Base-by-base conservation (phyloP, 2,888 invertebrate species). In the Charanyca ferruginea region DNA sequence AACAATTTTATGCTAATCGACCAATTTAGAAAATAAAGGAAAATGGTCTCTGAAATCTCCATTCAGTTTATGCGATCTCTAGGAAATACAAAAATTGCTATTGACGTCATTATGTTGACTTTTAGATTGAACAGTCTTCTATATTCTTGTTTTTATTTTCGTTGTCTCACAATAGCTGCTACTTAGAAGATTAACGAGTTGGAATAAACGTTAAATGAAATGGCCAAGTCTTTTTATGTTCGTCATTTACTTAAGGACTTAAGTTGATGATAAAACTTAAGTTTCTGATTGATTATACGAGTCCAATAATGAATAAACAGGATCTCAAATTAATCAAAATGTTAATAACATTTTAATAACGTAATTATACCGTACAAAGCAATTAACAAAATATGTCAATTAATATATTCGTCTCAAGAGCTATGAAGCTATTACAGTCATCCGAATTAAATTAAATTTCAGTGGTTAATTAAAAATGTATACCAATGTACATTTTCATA, bases 21-120 rank as follows among this genome's bases (percentile, higher is more conserved):
- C 18, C 45, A 48, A 63, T 61, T 63, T 61, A 38, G 20, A 51
- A 44, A 22, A 78, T 38, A 64, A 73, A 71, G 62, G 57, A 54
- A 66, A 79, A 75, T 61, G 63, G 65, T 49, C 25, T 66, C 9
- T 60, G 47, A 18, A 67, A 74, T 71, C 47, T 48, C 44, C 55
- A 61, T 67, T 60, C 53, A 47, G 44, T 45, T 62, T 35, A 47
- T 68, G 42, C 45, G 53, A 67, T 79, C n/a, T 63, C 57, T 23
- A 20, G 53, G 55, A 52, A 63, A 62, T 63, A 71, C 20, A 28
- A 58, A 61, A 52, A 62, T 35, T 44, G n/a, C 22, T 22, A 57
- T 54, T 67, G 35, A 13, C 42, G 42, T 64, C 61, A 52, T 51
- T 38, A 32, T 45, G 38, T 53, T 38, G 32, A 78, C 61, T 42